These are phyloP conservation scores for Bhutanitis thaidina DNA, from an alignment of 2,888 invertebrate species.

Conservation along the genomic window DNA sequence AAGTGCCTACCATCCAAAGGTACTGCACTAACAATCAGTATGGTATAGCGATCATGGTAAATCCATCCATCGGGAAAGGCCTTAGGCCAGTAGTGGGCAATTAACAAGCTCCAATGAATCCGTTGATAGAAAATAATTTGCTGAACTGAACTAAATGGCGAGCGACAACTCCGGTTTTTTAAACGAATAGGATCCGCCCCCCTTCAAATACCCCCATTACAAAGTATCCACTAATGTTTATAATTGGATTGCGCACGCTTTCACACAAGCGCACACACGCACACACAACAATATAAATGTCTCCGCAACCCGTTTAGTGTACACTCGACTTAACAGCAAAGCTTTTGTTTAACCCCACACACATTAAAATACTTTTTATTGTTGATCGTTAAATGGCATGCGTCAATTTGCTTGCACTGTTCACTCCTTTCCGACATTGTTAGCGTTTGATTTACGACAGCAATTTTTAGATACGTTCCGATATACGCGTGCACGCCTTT, in stretches of 20 bases:
- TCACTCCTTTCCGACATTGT: not conserved
- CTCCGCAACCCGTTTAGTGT: not conserved
- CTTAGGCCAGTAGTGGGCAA: too few relatives aligned
- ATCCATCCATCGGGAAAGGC: too few relatives aligned
- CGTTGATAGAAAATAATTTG: too few relatives aligned
- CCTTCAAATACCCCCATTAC: too few relatives aligned
- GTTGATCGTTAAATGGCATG: slow-evolving; percentile 3
- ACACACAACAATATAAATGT: not conserved
- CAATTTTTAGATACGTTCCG: not conserved
- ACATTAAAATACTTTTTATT: slow-evolving; percentile 9
- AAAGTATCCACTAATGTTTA: not conserved
- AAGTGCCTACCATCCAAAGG: too few relatives aligned
- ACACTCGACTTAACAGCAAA: slow-evolving; percentile 1
- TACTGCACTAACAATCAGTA: too few relatives aligned
- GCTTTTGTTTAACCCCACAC: slow-evolving; percentile 9
- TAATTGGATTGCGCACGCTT: slow-evolving; percentile 1
- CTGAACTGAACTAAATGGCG: too few relatives aligned
- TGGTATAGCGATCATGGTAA: too few relatives aligned
- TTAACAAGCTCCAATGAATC: too few relatives aligned
- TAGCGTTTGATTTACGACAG: not conserved
- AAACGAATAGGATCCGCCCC: too few relatives aligned
- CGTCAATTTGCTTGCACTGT: not conserved
- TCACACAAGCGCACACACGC: not conserved
- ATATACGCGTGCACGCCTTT: too few relatives aligned
- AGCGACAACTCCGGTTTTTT: too few relatives aligned